Base-by-base conservation (phyloP, 2,888 invertebrate species). In the Chrysolina americana region DNA sequence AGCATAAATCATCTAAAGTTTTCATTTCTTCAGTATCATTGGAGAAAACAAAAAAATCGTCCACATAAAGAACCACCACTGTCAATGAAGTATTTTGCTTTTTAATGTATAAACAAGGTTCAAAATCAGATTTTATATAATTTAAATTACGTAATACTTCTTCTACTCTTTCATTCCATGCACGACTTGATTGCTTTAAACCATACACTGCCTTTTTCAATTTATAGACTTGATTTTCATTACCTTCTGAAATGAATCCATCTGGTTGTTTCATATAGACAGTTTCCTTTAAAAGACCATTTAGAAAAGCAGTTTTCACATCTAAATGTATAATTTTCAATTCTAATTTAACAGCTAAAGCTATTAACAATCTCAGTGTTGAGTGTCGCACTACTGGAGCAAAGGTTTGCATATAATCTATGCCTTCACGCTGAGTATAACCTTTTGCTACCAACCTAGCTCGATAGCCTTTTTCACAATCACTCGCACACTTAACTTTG, bases 261-360 rank as follows among this genome's bases (percentile, higher is more conserved):
- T 79, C 81, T 59, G 68, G 77, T 44, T 69, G 44, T 68, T 63
- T 53, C 80, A 82, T 81, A 63, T 71, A 81, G 41, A 80, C 74
- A 23, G 48, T 70, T 78, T 83, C 81, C 48, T 80, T 69, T 44
- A 82, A 66, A 47, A 62, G n/a, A 17, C 83, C 82, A 78, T 83
- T 82, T 28, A 83, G 65, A 74, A 83, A 82, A 63, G 81, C 83
- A n/a, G 81, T 83, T 47, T 19, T 68, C 13, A 82, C 79, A 71
- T 77, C 78, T 59, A 78, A 66, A 62, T 81, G 78, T 41, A 15
- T 53, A 53, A 79, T 75, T 50, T 66, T 48, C 21, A 79, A 71
- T 13, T 66, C 71, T 36, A 78, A 53, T 47, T 76, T 71, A 11
- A 73, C 76, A 62, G 76, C 41, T 50, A 79, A 65, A 15, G 77